These are phyloP conservation scores for Dynastes hyllus DNA, from an alignment of 2,888 invertebrate species.

Conservation along the genomic window DNA sequence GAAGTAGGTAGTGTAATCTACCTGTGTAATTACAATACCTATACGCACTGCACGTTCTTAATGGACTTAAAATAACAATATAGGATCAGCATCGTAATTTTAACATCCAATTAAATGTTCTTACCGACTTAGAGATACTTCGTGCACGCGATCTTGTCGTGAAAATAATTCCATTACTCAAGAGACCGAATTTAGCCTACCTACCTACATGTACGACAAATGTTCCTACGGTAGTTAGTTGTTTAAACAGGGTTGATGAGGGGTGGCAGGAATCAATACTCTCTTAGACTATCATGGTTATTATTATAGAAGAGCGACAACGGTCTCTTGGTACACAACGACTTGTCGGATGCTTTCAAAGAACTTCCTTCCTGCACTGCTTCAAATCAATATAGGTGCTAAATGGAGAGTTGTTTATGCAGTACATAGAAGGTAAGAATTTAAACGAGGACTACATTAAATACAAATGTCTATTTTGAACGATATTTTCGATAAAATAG, in stretches of 20 bases:
- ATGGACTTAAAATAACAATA: constrained; percentile 25
- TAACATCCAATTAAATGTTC: constrained; percentile 32
- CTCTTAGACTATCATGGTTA: neutral
- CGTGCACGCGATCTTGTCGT: neutral
- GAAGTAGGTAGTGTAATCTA: neutral
- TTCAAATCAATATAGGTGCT: neutral
- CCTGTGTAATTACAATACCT: neutral
- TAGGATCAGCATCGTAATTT: constrained; percentile 23
- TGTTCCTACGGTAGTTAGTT: neutral
- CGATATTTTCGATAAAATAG: too few species aligned
- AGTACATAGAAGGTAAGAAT: too few species aligned
- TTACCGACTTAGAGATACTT: neutral
- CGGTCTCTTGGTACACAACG: neutral
- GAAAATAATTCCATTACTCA: neutral
- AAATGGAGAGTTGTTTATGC: too few species aligned
- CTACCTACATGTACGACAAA: neutral
- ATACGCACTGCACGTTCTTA: neutral
- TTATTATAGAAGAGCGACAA: neutral
- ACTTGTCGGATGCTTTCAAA: neutral
- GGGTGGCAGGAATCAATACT: neutral
- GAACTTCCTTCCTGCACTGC: neutral
- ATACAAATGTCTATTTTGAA: too few species aligned
- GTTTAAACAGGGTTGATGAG: neutral
- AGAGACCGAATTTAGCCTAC: neutral
- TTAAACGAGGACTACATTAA: too few species aligned